phyloP scores from a whole-genome alignment of 2,797 vertebrate species.

The Rachycentron canadum region DNA sequence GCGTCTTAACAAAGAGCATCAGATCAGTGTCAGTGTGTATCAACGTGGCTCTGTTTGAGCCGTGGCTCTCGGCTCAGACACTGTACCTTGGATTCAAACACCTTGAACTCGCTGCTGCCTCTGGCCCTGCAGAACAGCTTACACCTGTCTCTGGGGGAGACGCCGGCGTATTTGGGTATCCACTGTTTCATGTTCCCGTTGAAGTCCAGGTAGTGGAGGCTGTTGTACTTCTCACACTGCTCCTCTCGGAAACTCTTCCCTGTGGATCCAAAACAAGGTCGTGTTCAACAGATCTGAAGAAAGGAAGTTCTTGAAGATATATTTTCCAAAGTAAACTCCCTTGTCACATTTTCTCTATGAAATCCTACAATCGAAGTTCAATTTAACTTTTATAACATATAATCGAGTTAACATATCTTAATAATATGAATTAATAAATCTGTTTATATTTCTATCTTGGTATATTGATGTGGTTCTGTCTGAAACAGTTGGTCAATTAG shows the following conservation, averaged over 20 bases:
- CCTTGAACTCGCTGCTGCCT: conserved; percentile 94
- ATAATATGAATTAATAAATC: not conserved
- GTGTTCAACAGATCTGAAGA: not conserved
- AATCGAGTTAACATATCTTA: not conserved
- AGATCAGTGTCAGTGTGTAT: not conserved
- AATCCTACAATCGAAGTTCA: not conserved
- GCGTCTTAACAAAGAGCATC: too few species aligned
- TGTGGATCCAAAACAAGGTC: conserved; percentile 56
- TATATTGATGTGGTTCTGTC: too few species aligned
- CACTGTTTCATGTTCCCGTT: conserved; percentile 90
- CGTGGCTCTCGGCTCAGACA: not conserved
- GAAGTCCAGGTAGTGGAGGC: conserved; percentile 87
- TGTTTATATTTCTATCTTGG: not conserved
- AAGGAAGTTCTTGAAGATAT: not conserved
- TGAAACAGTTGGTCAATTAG: too few species aligned
- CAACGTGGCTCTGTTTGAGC: too few species aligned
- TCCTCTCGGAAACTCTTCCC: conserved; percentile 96
- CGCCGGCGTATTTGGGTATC: conserved; percentile 95
- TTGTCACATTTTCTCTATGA: too few species aligned
- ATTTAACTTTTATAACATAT: not conserved
- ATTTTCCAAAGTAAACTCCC: not conserved
- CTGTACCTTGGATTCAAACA: conserved; percentile 94
- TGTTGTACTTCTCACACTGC: conserved; percentile 96
- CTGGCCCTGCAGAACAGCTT: conserved; percentile 94
- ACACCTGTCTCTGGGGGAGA: conserved; percentile 94